Percentiles rank a stretch among this genome's conserved stretches.
Conservation (phyloP, 2,113 vertebrate species). For the Hyaena hyaena region DNA sequence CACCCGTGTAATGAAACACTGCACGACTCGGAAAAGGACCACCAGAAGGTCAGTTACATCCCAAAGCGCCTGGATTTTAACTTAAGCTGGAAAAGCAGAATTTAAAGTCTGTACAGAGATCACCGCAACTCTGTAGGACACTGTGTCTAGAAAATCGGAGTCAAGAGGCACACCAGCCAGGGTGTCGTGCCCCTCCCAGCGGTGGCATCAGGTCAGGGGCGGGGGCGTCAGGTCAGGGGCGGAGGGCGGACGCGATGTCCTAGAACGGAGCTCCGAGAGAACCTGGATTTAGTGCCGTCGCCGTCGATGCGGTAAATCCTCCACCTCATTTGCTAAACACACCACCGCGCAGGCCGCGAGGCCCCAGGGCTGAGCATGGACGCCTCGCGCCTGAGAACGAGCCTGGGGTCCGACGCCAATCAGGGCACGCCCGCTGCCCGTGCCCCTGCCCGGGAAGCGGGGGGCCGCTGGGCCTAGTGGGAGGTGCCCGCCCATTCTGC, state of each 20-base stretch:
- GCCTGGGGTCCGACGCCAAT: background rate
- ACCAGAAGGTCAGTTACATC: accelerated
- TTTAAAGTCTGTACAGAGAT: accelerated
- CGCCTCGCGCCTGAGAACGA: background rate
- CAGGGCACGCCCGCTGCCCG: background rate
- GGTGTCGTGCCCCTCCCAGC: accelerated
- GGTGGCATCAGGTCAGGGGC: too few relatives aligned
- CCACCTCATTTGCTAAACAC: background rate
- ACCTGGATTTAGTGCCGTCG: accelerated
- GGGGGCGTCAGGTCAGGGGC: background rate
- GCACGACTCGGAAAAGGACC: accelerated
- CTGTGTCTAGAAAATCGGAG: accelerated
- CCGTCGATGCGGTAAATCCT: accelerated
- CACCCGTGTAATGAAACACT: accelerated
- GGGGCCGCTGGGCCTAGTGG: background rate
- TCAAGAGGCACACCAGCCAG: accelerated
- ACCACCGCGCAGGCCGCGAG: accelerated
- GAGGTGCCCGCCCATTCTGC: conserved; percentile 48
- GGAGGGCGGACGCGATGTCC: accelerated
- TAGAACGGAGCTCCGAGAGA: accelerated
- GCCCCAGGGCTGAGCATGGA: background rate
- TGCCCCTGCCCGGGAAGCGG: background rate
- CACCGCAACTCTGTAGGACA: accelerated
- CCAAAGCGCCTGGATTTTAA: accelerated
- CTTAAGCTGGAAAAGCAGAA: background rate